Conservation (phyloP, 2,113 vertebrate species). For the Lamprologus tigripictilis region DNA sequence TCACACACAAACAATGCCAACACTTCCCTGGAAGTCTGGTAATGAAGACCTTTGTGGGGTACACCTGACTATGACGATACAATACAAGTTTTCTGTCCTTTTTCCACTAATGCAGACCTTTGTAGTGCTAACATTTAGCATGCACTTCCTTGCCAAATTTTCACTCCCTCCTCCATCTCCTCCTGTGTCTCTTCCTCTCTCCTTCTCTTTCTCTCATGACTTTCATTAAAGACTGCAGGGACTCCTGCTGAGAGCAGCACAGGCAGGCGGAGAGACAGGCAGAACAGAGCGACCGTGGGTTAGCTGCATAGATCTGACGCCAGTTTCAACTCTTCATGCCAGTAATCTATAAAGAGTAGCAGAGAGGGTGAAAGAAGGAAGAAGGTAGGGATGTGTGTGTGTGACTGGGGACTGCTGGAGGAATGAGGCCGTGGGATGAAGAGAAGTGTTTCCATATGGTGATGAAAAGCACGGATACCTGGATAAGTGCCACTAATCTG, state of each 20-base stretch:
- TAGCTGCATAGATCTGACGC: constrained; percentile 56
- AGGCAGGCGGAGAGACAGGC: constrained; percentile 19
- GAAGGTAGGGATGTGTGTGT: neutral
- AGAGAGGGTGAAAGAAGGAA: neutral
- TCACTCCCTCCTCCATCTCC: neutral
- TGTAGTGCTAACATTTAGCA: neutral
- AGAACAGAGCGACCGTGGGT: constrained; percentile 29
- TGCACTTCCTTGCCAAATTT: constrained; percentile 3
- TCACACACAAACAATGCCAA: neutral
- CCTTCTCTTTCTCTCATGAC: constrained; percentile 31
- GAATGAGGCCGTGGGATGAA: constrained; percentile 32
- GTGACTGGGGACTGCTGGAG: neutral
- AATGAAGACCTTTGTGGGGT: neutral
- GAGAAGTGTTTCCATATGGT: constrained; percentile 67
- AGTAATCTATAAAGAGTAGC: constrained; percentile 63
- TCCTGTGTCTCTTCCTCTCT: neutral
- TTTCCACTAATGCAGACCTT: neutral
- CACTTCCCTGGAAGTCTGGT: neutral
- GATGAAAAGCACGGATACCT: constrained; percentile 62
- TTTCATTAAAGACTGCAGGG: constrained; percentile 37
- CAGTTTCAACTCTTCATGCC: constrained; percentile 64
- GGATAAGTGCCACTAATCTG: constrained; percentile 65
- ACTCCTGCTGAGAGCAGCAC: constrained; percentile 29
- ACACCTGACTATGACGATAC: neutral
- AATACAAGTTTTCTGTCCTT: neutral